These are phyloP conservation scores for Miniopterus natalensis DNA, from an alignment of 2,113 vertebrate species.

Conservation along the genomic window DNA sequence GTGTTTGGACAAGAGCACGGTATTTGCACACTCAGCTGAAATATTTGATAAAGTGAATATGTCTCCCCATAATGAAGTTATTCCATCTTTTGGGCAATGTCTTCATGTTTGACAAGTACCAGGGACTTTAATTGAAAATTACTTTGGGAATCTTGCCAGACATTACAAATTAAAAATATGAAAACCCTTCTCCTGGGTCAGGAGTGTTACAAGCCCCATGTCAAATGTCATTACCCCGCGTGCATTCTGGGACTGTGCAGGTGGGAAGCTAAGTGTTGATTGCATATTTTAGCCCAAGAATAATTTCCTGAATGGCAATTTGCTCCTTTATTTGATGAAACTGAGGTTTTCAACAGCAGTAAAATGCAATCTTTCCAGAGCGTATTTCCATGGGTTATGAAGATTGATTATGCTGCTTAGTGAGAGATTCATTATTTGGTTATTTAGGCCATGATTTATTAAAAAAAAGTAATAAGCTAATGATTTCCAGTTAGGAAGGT, in stretches of 20 bases:
- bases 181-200: conserved; percentile 86
- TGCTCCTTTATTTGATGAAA: conserved; percentile 85
- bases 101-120: conserved; percentile 89
- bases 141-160: conserved; percentile 89
- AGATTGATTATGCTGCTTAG: conserved; percentile 81
- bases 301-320: conserved; percentile 87
- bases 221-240: conserved; percentile 86
- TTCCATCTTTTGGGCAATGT: conserved; percentile 87
- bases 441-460: conserved; percentile 81
- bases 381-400: conserved; percentile 77
- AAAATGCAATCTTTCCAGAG: conserved; percentile 84
- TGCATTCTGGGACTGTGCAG: conserved; percentile 86
- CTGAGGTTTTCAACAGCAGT: conserved; percentile 84
- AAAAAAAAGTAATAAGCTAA: conserved; percentile 74
- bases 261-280: conserved; percentile 88
- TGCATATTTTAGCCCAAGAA: conserved; percentile 86
- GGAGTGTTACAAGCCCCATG: conserved; percentile 87
- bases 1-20: background rate
- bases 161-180: conserved; percentile 86
- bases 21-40: conserved; percentile 72
- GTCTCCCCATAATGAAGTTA: conserved; percentile 88
- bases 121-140: conserved; percentile 91
- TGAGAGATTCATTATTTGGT: conserved; percentile 84
- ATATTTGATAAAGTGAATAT: conserved; percentile 60
- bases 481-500: conserved; percentile 80